These are phyloP conservation scores for Chiridota heheva DNA, from an alignment of 35 echinoderm and acorn worm species.

Conservation along the genomic window DNA sequence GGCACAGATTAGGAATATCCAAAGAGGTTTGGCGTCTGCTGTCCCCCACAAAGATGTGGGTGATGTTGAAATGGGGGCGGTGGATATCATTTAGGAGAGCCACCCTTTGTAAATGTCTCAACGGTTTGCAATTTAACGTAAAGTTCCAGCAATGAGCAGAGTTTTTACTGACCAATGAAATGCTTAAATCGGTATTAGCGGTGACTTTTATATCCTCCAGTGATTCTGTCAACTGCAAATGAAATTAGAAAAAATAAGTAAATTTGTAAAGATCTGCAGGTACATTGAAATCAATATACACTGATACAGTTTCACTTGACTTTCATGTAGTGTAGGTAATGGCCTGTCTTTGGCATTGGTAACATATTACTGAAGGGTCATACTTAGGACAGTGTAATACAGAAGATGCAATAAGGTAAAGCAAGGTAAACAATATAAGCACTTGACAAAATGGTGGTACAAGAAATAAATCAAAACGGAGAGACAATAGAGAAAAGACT, in stretches of 20 bases:
- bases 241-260: background rate
- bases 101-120: slow-evolving; percentile 67
- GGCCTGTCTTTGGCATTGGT: too few relatives aligned
- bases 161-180: slow-evolving; percentile 77
- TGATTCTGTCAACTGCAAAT: slow-evolving; percentile 64
- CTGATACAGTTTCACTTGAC: too few relatives aligned
- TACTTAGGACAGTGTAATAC: too few relatives aligned
- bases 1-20: slow-evolving; percentile 76
- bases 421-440: too few relatives aligned
- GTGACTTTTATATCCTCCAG: slow-evolving; percentile 87
- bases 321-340: too few relatives aligned
- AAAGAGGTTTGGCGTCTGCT: slow-evolving; percentile 65
- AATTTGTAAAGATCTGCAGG: too few relatives aligned
- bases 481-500: too few relatives aligned
- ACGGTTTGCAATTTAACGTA: slow-evolving; percentile 80
- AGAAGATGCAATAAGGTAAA: too few relatives aligned
- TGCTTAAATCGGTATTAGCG: slow-evolving; percentile 68
- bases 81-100: slow-evolving; percentile 92
- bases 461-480: too few relatives aligned
- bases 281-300: too few relatives aligned
- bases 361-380: too few relatives aligned
- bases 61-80: slow-evolving; percentile 87
- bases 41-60: slow-evolving; percentile 75
- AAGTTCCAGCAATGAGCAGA: slow-evolving; percentile 87
- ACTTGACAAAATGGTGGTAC: too few relatives aligned